Conservation (phyloP, 35 echinoderm and acorn worm species). For the Ophioderma brevispina region DNA sequence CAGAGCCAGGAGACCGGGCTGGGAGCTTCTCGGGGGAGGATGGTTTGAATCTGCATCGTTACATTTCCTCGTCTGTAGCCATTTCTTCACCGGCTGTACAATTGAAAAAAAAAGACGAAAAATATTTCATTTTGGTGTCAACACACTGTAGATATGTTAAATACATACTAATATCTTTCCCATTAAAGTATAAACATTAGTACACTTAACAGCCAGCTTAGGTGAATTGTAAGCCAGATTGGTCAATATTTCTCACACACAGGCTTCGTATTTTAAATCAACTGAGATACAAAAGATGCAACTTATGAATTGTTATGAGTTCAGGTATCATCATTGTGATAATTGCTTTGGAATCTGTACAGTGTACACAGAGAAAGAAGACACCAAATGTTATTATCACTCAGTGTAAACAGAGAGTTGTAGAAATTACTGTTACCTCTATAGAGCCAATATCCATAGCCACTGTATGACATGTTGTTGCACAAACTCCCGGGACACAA, state of each 20-base stretch:
- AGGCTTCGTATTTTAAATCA: not conserved
- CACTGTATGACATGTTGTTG: not conserved
- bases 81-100: not conserved
- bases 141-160: no score
- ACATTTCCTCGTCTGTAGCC: not conserved
- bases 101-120: not conserved
- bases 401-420: no score
- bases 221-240: not conserved
- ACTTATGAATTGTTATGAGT: not conserved
- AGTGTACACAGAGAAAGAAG: no score
- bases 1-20: not conserved
- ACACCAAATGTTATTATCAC: no score
- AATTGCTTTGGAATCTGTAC: not conserved
- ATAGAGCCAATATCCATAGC: not conserved
- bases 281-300: not conserved
- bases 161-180: no score
- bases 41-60: not conserved
- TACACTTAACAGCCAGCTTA: no score
- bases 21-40: not conserved
- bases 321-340: not conserved
- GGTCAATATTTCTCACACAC: not conserved
- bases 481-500: not conserved
- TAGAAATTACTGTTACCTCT: not conserved
- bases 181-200: no score
- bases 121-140: no score